A percentile compares a stretch with the other conserved stretches of the same genome.
phyloP scores from a whole-genome alignment of 2,113 vertebrate genomes.

The Atractosteus spatula region DNA sequence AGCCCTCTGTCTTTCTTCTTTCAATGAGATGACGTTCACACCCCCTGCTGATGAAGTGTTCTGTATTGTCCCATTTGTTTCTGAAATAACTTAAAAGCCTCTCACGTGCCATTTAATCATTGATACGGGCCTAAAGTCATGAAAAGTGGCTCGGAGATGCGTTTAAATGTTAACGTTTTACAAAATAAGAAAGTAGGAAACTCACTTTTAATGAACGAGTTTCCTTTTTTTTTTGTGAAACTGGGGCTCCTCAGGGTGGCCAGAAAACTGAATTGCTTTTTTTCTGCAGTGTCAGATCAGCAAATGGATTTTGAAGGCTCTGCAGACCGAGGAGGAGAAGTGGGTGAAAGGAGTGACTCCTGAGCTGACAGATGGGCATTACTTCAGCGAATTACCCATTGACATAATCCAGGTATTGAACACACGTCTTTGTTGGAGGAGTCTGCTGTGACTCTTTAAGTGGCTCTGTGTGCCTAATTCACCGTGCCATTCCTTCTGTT shows the following conservation, averaged over 20 bases:
- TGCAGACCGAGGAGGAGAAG: constrained; percentile 66
- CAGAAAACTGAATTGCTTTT: neutral
- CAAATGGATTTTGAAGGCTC: constrained; percentile 56
- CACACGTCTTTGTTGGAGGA: neutral
- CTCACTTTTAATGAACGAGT: no score
- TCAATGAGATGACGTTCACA: no score
- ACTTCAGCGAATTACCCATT: constrained; percentile 77
- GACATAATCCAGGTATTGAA: constrained; percentile 78
- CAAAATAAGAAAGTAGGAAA: no score
- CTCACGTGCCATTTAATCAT: no score
- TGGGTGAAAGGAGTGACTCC: constrained; percentile 69
- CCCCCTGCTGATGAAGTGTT: no score
- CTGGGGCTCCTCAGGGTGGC: neutral
- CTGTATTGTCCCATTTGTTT: no score
- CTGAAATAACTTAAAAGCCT: no score
- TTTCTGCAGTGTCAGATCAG: constrained; percentile 45
- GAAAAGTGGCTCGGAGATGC: no score
- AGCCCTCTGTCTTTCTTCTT: no score
- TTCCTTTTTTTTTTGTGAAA: no score
- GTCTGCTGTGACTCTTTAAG: neutral
- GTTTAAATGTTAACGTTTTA: no score
- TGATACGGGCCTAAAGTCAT: no score
- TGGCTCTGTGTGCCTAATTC: constrained; percentile 2
- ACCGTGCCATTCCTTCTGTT: neutral
- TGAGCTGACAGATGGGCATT: constrained; percentile 60